Base-by-base conservation (phyloP, 2,797 vertebrate genomes). In the Argyrosomus regius region DNA sequence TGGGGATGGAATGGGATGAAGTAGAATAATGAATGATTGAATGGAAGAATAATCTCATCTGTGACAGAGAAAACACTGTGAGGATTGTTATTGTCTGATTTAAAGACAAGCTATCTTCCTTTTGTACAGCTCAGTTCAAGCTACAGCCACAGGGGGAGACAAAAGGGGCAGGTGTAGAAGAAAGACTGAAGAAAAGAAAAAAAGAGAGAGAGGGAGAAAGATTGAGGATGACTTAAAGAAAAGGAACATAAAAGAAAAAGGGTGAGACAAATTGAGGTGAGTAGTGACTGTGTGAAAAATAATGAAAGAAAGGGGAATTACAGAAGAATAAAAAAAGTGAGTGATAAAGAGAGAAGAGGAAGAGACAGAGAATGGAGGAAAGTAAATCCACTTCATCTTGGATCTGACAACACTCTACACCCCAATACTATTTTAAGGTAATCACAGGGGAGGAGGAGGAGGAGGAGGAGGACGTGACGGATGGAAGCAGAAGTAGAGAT, bases 381-480 rank as follows among this genome's bases (percentile, higher is more conserved):
- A 87, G 80, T 80, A 71, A 83, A 88, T 85, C 77, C 65, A 70
- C 59, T 78, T 79, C 35, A 64, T 87, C 63, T 81, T 24, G 39
- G 54, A 75, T 77, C 72, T 83, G 82, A 85, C 82, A 78, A 69
- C 2, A 3, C 50, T 63, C 77, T 20, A 63, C 72, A 76, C 64
- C 61, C 46, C 24, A 39, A 56, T 52, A 58, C 76, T 83, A 82
- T 89, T 89, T 84, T 76, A 78, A 84, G 78, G 56, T 76, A 71
- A 85, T 86, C 83, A 77, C 83, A 70, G 52, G 72, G 64, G 86
- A 83, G 59, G 79, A 73, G 54, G 73, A 39, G 35, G 35, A 39
- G 31, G 31, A 71, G 57, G 57, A 39, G 35, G 35, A 9, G 8
- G 35, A 71, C 53, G 57, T 87, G 84, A 88, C 56, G 43, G 67